Evolutionary conservation across 2,113 vertebrate genomes (phyloP), one percentile per base, ranked within the genome.

Genomic region (Nettapus auritus): DNA sequence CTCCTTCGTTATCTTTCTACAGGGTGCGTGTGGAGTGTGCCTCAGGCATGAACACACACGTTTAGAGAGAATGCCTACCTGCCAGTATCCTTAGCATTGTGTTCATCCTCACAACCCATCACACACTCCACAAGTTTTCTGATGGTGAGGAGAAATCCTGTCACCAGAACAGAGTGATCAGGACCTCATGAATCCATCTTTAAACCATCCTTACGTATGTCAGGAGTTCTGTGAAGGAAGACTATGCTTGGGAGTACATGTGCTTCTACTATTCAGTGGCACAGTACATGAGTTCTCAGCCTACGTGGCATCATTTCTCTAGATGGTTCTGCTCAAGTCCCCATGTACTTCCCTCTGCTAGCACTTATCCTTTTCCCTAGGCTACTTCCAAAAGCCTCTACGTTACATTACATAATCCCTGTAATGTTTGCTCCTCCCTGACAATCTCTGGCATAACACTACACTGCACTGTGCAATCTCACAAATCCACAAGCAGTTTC

Each of bases 11-110:
- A 10, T 17, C 44, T 4, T 1, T 0, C n/a, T 38, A 18, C 15
- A 20, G 29, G 4, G 6, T 20, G 34, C 4, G 4, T 9, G 9
- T 18, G 25, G 33, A 62, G 4, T 2, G 0, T 8, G 8, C 11
- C 25, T 88, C 36, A 59, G 20, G 40, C 26, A 46, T 36, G 19
- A 16, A 9, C 33, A 31, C 19, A 33, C 40, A 46, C 19, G 9
- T 13, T 8, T 48, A 36, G 11, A 23, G 4, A 7, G 3, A 19
- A 44, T 42, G 48, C 26, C 48, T 62, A 31, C 38, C 55, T 59
- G 22, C 20, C 68, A 42, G 23, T 44, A 55, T 31, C 36, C 46
- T 33, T 19, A 22, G 13, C 12, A 28, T 60, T 46, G 17, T 14
- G 7, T 31, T 29, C 56, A 14, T 21, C 36, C 34, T 3, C 29